phyloP scores from a whole-genome alignment of 2,797 vertebrate genomes.

The Syngnathus acus region DNA sequence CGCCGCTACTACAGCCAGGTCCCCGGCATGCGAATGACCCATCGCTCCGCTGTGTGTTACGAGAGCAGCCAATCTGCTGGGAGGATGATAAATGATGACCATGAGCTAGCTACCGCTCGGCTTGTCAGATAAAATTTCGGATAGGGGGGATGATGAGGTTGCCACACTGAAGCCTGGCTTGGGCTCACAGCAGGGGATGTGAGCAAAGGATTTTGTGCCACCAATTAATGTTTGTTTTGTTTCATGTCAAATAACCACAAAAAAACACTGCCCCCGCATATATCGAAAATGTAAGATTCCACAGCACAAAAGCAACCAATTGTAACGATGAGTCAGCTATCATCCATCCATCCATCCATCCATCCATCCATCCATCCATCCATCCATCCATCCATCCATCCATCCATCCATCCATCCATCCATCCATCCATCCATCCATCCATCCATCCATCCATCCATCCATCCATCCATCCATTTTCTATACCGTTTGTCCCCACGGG shows the following conservation, averaged over 20 bases:
- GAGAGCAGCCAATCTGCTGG: constrained; percentile 55
- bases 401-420: too few relatives aligned
- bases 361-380: too few relatives aligned
- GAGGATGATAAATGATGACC: constrained; percentile 74
- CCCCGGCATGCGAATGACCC: constrained; percentile 63
- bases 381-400: too few relatives aligned
- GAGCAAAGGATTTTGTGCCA: constrained; percentile 48
- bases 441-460: neutral
- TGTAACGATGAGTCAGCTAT: neutral
- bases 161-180: constrained; percentile 36
- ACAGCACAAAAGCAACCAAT: neutral
- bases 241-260: constrained; percentile 55
- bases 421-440: too few relatives aligned
- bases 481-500: too few relatives aligned
- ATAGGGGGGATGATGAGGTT: constrained; percentile 57
- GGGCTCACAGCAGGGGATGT: constrained; percentile 47
- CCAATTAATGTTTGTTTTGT: constrained; percentile 66
- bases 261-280: neutral
- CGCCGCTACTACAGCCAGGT: constrained; percentile 52
- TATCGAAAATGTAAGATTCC: neutral
- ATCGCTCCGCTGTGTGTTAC: constrained; percentile 58
- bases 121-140: constrained; percentile 65
- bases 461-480: too few relatives aligned
- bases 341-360: too few relatives aligned
- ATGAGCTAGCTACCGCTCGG: constrained; percentile 59